Evolutionary conservation across 2,888 invertebrate species (phyloP).

Genomic region (Mechanitis mazaeus): DNA sequence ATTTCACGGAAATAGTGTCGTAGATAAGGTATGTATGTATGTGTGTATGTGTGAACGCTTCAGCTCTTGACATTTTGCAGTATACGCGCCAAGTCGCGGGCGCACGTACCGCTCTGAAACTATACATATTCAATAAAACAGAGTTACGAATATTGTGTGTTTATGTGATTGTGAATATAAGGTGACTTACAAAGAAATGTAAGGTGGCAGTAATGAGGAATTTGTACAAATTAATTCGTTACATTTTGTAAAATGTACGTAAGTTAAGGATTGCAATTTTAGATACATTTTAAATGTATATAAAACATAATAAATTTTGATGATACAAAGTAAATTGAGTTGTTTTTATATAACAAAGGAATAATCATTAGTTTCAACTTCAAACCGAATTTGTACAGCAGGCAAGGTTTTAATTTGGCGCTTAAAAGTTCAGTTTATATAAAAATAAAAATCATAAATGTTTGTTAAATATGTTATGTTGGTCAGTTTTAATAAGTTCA

Average conservation of each 20-base stretch:
- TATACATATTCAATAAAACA: background rate
- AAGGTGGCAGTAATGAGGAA: conserved; percentile 18
- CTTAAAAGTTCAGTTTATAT: background rate
- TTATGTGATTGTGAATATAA: conserved; percentile 15
- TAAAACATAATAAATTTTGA: background rate
- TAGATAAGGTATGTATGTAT: conserved; percentile 31
- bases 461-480: too few species aligned
- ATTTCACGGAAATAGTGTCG: conserved; percentile 35
- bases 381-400: background rate
- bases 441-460: background rate
- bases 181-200: conserved; percentile 12
- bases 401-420: background rate
- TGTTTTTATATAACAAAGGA: background rate
- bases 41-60: conserved; percentile 42
- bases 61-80: conserved; percentile 43
- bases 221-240: background rate
- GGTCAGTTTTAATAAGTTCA: too few species aligned
- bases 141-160: conserved; percentile 6
- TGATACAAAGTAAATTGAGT: background rate
- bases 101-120: conserved; percentile 52
- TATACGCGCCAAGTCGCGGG: conserved; percentile 52
- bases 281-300: background rate
- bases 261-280: background rate
- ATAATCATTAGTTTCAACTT: conserved; percentile 3
- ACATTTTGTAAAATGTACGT: too few species aligned